A percentile compares a stretch with the other conserved stretches of the same genome.
Evolutionary conservation across 35 echinoderm and acorn worm genomes (phyloP).

Genomic region (Stichopus chloronotus): DNA sequence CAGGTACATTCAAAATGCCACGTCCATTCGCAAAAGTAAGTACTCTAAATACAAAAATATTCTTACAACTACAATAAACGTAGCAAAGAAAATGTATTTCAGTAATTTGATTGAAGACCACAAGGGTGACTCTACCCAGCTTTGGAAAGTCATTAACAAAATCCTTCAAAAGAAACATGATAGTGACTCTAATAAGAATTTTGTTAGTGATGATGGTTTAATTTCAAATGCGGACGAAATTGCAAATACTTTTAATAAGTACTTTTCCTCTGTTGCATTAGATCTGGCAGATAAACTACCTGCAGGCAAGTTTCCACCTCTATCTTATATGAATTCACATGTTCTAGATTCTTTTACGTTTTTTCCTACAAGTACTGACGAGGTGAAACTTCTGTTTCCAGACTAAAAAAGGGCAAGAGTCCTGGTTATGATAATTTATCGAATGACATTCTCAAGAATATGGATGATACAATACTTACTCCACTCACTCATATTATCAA

Average conservation of each 20-base stretch:
- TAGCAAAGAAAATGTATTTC: conserved; percentile 13
- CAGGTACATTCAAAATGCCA: neutral
- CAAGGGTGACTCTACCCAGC: neutral
- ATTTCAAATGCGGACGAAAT: neutral
- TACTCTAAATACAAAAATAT: conserved; percentile 25
- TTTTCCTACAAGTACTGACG: neutral
- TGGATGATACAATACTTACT: no score
- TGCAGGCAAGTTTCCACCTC: no score
- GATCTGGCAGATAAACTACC: no score
- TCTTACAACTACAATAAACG: neutral
- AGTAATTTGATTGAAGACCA: neutral
- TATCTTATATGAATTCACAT: neutral
- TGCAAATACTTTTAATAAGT: neutral
- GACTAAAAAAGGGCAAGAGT: neutral
- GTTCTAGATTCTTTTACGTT: neutral
- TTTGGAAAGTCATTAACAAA: conserved; percentile 28
- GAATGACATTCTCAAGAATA: no score
- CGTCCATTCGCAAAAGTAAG: neutral
- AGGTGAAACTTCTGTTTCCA: neutral
- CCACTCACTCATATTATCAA: no score
- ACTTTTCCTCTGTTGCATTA: conserved; percentile 26
- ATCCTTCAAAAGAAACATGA: neutral
- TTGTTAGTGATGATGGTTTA: neutral
- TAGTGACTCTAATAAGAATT: neutral
- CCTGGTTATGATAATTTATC: neutral